These are phyloP conservation scores for Rhea pennata DNA, from an alignment of 2,113 vertebrate species.

Conservation along the genomic window DNA sequence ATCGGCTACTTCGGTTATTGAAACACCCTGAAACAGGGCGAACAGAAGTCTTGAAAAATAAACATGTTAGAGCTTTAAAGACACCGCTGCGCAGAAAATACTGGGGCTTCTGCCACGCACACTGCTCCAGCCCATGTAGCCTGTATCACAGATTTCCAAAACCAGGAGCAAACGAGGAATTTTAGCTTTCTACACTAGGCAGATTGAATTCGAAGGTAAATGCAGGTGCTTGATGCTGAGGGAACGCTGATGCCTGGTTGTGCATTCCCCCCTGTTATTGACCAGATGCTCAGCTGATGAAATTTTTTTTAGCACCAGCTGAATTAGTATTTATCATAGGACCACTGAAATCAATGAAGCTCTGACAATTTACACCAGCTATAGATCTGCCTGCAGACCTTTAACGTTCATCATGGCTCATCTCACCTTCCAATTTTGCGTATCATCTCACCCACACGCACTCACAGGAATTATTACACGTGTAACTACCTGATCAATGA, in stretches of 20 bases:
- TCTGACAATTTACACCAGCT: slow-evolving; percentile 33
- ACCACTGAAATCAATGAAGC: slow-evolving; percentile 32
- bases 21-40: not conserved
- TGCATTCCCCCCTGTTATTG: not conserved
- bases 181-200: not conserved
- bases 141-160: not conserved
- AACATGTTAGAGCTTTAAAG: slow-evolving; percentile 40
- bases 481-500: not conserved
- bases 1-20: not conserved
- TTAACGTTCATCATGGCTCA: slow-evolving; percentile 34
- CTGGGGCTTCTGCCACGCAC: not conserved
- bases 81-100: not conserved
- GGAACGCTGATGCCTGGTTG: not conserved
- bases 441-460: not conserved
- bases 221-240: not conserved
- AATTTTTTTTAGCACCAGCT: not conserved
- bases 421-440: not conserved
- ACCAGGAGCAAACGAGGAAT: not conserved
- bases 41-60: not conserved
- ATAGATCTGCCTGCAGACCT: not conserved
- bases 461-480: not conserved
- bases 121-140: not conserved
- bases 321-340: slow-evolving; percentile 4
- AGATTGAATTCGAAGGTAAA: not conserved
- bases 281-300: not conserved